Evolutionary conservation across 2,797 vertebrate species (phyloP).

Genomic region (Knipowitschia caucasica): DNA sequence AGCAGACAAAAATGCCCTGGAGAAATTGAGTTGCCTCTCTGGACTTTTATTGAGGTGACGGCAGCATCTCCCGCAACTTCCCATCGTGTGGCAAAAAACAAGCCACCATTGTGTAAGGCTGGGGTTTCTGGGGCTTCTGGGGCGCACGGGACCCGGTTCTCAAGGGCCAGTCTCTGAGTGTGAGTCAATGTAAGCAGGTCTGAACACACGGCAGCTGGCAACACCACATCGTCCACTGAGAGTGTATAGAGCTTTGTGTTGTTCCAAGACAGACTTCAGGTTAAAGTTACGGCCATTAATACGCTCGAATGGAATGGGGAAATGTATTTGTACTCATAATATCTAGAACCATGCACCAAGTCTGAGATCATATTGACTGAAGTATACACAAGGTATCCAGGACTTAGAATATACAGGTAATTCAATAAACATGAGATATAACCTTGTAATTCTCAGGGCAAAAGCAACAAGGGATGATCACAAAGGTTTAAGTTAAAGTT

Average conservation of each 20-base stretch:
- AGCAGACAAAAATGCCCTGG: slow-evolving; percentile 60
- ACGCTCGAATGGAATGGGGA: no score
- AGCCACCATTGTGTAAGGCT: slow-evolving; percentile 57
- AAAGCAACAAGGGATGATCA: slow-evolving; percentile 26
- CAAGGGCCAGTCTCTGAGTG: slow-evolving; percentile 4
- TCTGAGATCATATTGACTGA: no score
- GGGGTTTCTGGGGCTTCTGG: slow-evolving; percentile 24
- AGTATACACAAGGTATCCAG: no score
- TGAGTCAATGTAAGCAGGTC: slow-evolving; percentile 48
- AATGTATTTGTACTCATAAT: no score
- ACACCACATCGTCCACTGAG: slow-evolving; percentile 37
- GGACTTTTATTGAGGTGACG: slow-evolving; percentile 69
- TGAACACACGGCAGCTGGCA: slow-evolving; percentile 27
- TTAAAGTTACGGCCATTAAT: no score
- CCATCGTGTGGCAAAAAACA: slow-evolving; percentile 55
- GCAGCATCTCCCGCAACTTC: slow-evolving; percentile 64
- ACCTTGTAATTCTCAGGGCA: no score
- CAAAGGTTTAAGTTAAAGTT: slow-evolving; percentile 21
- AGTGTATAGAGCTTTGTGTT: no score
- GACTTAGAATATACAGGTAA: no score
- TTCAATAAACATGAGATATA: no score
- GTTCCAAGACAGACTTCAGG: no score
- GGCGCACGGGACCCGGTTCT: slow-evolving; percentile 37
- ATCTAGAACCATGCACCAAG: no score
- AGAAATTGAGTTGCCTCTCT: slow-evolving; percentile 57